These are phyloP conservation scores for Myopa testacea DNA, from an alignment of 2,888 invertebrate species.

Conservation along the genomic window DNA sequence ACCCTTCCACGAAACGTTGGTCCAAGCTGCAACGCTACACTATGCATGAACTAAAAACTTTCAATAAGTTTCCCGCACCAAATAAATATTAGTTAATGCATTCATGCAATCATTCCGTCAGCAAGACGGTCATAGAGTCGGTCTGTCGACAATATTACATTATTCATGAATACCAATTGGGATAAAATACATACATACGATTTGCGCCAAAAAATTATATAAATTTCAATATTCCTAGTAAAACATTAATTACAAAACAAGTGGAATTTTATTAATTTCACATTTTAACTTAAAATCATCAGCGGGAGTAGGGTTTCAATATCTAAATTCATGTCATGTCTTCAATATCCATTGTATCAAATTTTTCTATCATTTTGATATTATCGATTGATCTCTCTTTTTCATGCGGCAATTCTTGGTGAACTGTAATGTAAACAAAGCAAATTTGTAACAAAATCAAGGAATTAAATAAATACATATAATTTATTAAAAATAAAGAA, in stretches of 20 bases:
- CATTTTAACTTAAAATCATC: neutral
- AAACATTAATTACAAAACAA: neutral
- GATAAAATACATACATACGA: too few relatives aligned
- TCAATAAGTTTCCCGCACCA: slow-evolving; percentile 48
- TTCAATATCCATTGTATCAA: neutral
- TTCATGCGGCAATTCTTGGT: slow-evolving; percentile 43
- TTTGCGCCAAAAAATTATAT: too few relatives aligned
- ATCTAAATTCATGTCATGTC: neutral
- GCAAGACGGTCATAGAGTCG: too few relatives aligned
- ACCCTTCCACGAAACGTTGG: neutral
- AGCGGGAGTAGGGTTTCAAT: neutral
- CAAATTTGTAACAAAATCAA: slow-evolving; percentile 34
- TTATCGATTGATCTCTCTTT: neutral
- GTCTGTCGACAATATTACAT: too few relatives aligned
- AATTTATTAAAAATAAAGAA: neutral
- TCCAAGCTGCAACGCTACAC: slow-evolving; percentile 46
- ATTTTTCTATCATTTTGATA: neutral
- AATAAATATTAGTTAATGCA: slow-evolving; percentile 42
- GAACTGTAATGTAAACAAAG: slow-evolving; percentile 43
- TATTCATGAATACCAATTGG: too few relatives aligned
- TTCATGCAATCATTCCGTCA: neutral
- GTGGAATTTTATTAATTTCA: neutral
- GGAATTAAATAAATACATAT: slow-evolving; percentile 22
- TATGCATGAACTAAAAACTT: slow-evolving; percentile 48
- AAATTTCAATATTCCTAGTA: slow-evolving; percentile 2